Conservation (phyloP, 2,888 invertebrate species). For the Lypha dubia region DNA sequence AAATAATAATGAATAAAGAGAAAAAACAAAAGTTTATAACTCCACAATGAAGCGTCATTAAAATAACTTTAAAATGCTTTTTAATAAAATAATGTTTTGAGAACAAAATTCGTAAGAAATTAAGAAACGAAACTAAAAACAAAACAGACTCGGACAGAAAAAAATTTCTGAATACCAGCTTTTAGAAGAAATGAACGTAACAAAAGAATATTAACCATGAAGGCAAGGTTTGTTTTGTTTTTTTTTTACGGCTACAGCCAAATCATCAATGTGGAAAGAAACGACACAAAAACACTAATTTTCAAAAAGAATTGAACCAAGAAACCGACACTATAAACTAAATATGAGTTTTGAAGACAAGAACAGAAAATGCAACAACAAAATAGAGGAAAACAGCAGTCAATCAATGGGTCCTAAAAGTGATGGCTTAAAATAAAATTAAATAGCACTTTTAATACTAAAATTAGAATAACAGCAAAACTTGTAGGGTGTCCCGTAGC, state of each 20-base stretch:
- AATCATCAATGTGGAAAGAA: slow-evolving; percentile 46
- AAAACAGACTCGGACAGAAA: background rate
- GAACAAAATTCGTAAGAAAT: slow-evolving; percentile 44
- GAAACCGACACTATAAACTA: slow-evolving; percentile 46
- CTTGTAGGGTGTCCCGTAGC: slow-evolving; percentile 25
- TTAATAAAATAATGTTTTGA: slow-evolving; percentile 44
- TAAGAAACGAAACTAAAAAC: slow-evolving; percentile 32
- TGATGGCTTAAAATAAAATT: slow-evolving; percentile 48
- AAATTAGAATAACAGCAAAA: slow-evolving; percentile 3
- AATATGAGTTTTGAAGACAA: slow-evolving; percentile 51
- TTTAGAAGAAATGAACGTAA: slow-evolving; percentile 1
- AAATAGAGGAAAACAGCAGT: background rate
- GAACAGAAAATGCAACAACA: background rate
- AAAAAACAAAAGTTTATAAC: slow-evolving; percentile 22
- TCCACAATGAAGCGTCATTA: slow-evolving; percentile 66
- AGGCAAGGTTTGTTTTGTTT: slow-evolving; percentile 49
- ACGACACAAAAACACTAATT: slow-evolving; percentile 53
- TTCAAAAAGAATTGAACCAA: slow-evolving; percentile 38
- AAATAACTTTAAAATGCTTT: slow-evolving; percentile 60
- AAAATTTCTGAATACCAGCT: slow-evolving; percentile 12
- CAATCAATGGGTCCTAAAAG: slow-evolving; percentile 48
- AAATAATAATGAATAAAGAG: slow-evolving; percentile 19
- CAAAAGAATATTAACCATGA: background rate
- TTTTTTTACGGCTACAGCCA: slow-evolving; percentile 3
- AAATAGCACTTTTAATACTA: slow-evolving; percentile 38